phyloP scores from a whole-genome alignment of 2,888 invertebrate genomes.

The Biston betularia region DNA sequence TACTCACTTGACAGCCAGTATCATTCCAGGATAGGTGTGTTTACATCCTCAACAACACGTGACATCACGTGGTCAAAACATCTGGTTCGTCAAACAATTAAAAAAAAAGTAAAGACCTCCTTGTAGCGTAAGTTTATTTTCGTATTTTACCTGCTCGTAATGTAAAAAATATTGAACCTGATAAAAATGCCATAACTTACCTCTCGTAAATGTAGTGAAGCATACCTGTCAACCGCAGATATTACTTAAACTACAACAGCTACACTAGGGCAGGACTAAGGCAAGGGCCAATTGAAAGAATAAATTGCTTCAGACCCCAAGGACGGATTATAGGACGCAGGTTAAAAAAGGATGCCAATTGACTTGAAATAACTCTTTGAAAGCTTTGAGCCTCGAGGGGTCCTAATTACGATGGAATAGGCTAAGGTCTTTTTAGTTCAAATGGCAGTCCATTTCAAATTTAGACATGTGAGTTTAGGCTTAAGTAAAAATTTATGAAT shows the following conservation, averaged over 20 bases:
- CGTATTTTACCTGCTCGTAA: no score
- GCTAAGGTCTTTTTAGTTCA: background rate
- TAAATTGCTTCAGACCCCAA: slow-evolving; percentile 21
- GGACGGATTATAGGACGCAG: background rate
- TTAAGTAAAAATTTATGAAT: background rate
- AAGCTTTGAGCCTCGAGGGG: background rate
- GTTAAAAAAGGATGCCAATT: slow-evolving; percentile 17
- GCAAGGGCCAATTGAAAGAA: slow-evolving; percentile 31
- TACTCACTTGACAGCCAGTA: no score
- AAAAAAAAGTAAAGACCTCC: no score
- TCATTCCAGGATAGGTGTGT: no score
- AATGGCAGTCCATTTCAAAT: background rate
- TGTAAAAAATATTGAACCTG: background rate
- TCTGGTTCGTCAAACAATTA: no score
- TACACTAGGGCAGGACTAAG: slow-evolving; percentile 26
- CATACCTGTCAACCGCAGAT: slow-evolving; percentile 38
- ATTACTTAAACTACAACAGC: slow-evolving; percentile 20
- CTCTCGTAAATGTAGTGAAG: slow-evolving; percentile 1
- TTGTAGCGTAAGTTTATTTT: no score
- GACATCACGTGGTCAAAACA: no score
- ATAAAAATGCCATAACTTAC: slow-evolving; percentile 10
- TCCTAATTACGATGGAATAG: slow-evolving; percentile 6
- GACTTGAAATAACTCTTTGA: slow-evolving; percentile 19
- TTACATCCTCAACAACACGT: no score
- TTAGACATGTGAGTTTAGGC: no score